Evolutionary conservation across 1,140 invertebrate species (phyloP).

Genomic region (Meteorus sp.): DNA sequence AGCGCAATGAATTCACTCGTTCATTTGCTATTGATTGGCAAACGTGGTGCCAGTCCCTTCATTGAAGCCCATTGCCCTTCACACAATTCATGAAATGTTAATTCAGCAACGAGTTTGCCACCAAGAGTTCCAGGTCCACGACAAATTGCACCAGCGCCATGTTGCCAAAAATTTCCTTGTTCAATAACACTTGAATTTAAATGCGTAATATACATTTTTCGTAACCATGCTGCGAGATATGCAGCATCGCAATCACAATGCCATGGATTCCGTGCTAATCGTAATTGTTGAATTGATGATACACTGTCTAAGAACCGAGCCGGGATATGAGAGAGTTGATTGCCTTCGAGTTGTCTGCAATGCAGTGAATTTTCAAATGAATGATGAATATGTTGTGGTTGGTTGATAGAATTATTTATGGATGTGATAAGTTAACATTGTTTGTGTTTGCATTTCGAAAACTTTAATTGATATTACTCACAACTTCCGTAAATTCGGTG

Average conservation of each 20-base stretch:
- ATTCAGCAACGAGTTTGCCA: slow-evolving; percentile 67
- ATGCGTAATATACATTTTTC: slow-evolving; percentile 41
- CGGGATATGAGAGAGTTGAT: slow-evolving; percentile 74
- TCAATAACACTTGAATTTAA: slow-evolving; percentile 17
- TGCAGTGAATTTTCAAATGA: slow-evolving; percentile 30
- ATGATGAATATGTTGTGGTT: too few species aligned
- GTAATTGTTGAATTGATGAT: slow-evolving; percentile 69
- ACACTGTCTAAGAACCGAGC: slow-evolving; percentile 70
- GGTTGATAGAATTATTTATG: too few species aligned
- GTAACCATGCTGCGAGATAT: slow-evolving; percentile 70
- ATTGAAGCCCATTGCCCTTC: slow-evolving; percentile 84
- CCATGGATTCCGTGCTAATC: slow-evolving; percentile 82
- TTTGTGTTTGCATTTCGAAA: too few species aligned
- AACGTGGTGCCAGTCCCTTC: slow-evolving; percentile 70
- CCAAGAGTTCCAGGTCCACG: slow-evolving; percentile 74
- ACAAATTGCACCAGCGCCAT: slow-evolving; percentile 71
- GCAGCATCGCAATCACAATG: slow-evolving; percentile 81
- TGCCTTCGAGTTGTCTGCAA: slow-evolving; percentile 77
- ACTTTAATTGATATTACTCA: slow-evolving; percentile 33
- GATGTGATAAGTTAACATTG: too few species aligned
- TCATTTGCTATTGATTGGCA: slow-evolving; percentile 65
- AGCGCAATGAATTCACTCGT: too few species aligned
- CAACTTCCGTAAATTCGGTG: slow-evolving; percentile 49
- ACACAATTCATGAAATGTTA: slow-evolving; percentile 80
- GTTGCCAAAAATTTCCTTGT: slow-evolving; percentile 54